Base-by-base conservation (phyloP, 1,140 invertebrate genomes). In the Drosophila punjabiensis region DNA sequence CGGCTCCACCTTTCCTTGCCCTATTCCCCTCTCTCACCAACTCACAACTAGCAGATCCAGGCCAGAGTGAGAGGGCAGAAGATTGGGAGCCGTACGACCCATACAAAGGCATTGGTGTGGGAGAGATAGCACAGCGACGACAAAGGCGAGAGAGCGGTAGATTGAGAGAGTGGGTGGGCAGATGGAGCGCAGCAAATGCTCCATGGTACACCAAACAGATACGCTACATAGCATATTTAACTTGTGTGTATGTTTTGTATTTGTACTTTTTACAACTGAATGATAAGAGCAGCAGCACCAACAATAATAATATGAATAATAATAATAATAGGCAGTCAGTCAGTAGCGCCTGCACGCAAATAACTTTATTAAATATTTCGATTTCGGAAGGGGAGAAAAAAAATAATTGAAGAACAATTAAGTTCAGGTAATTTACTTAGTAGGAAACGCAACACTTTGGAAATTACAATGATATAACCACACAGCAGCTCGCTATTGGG, bases 261-360 rank as follows among this genome's bases (percentile, higher is more conserved):
- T 59, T 76, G 59, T 77, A 37, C 59, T 78, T 79, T 79, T 71
- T 64, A 79, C 76, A 79, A 79, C 55, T 65, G 60, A 78, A 79
- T 67, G 77, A 79, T 79, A 79, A 79, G 76, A 79, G 76, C 48
- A 60, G 33, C 62, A 74, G 30, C 63, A 75, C 20, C 32, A 73
- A 58, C 43, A 63, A 39, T 58, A 63, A 47, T 52, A 77, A 14
- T 62, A 69, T 24, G 16, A 47, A 52, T 50, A 82, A 60, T 68
- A 79, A 59, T 73, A 76, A 48, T 71, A 81, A 65, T 50, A 59
- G 52, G 47, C 56, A 58, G 61, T 13, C 28, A 18, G 41, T 24
- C 68, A 67, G 52, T 58, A 68, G 64, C 70, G 20, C 24, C 16
- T 63, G 67, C 83, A 87, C 83, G 80, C 80, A 87, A 87, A 87